phyloP scores from a whole-genome alignment of 1,140 invertebrate genomes.

The Agraylea sexmaculata region DNA sequence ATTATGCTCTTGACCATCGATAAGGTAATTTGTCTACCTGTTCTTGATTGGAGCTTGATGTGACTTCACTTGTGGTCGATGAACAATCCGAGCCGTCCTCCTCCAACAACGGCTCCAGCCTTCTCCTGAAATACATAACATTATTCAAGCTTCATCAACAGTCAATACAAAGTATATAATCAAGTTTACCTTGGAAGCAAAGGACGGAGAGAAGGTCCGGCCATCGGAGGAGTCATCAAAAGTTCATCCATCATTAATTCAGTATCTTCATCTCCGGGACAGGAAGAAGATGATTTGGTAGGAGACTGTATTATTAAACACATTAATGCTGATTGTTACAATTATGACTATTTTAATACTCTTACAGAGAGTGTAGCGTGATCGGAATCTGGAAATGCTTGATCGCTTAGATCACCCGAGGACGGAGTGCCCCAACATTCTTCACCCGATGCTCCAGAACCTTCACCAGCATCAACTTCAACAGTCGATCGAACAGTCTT shows the following conservation, averaged over 20 bases:
- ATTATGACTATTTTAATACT: background rate
- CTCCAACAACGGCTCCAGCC: constrained; percentile 54
- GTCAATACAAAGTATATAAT: background rate
- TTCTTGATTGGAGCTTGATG: constrained; percentile 39
- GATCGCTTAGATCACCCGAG: constrained; percentile 66
- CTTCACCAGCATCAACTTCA: constrained; percentile 64
- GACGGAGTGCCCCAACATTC: constrained; percentile 79
- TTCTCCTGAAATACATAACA: constrained; percentile 34
- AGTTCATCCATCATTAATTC: constrained; percentile 62
- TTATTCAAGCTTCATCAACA: background rate
- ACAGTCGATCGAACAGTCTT: constrained; percentile 33
- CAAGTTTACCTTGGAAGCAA: constrained; percentile 44
- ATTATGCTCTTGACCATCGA: background rate
- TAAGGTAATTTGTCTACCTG: constrained; percentile 42
- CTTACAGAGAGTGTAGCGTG: constrained; percentile 51
- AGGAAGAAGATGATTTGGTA: constrained; percentile 50
- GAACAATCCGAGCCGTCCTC: constrained; percentile 47
- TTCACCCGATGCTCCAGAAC: constrained; percentile 67
- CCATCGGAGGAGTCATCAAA: constrained; percentile 55
- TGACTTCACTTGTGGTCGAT: constrained; percentile 25
- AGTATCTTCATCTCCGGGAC: constrained; percentile 52
- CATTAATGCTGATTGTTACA: background rate
- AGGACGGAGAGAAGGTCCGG: constrained; percentile 49
- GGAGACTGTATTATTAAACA: constrained; percentile 35
- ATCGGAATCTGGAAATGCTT: constrained; percentile 53